Conservation (phyloP, 2,797 vertebrate genomes). For the Sebastes goodei region DNA sequence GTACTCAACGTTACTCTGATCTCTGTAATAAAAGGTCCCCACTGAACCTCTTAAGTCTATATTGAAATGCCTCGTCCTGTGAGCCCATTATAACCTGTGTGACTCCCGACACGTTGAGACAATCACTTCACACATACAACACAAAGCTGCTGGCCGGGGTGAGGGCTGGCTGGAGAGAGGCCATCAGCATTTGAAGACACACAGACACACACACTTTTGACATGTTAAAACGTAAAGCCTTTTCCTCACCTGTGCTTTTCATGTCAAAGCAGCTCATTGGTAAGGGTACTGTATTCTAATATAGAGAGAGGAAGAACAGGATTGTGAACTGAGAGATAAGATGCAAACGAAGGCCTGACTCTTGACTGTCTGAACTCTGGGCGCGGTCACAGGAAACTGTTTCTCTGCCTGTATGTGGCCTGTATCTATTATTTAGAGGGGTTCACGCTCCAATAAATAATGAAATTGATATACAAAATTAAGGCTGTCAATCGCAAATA, state of each 20-base stretch:
- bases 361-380: conserved; percentile 1
- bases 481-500: too few species aligned
- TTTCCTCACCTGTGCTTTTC: conserved; percentile 3
- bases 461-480: background rate
- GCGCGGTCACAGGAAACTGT: conserved; percentile 13
- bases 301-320: background rate
- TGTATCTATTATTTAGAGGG: background rate
- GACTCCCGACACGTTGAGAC: conserved; percentile 50
- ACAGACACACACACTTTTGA: conserved; percentile 1
- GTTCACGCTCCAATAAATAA: background rate
- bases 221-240: conserved; percentile 12
- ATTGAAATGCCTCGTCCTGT: conserved; percentile 45
- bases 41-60: conserved; percentile 21
- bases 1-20: background rate
- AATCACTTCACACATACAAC: conserved; percentile 48
- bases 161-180: background rate
- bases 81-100: conserved; percentile 52
- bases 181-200: conserved; percentile 43
- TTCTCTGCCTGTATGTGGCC: background rate
- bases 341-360: conserved; percentile 32
- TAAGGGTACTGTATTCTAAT: background rate
- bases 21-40: conserved; percentile 11
- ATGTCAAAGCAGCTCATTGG: background rate
- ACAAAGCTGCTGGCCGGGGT: conserved; percentile 16
- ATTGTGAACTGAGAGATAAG: background rate